Evolutionary conservation across 2,113 vertebrate species (phyloP), one percentile per base, ranked within the genome.

Genomic region (Apeltes quadracus): DNA sequence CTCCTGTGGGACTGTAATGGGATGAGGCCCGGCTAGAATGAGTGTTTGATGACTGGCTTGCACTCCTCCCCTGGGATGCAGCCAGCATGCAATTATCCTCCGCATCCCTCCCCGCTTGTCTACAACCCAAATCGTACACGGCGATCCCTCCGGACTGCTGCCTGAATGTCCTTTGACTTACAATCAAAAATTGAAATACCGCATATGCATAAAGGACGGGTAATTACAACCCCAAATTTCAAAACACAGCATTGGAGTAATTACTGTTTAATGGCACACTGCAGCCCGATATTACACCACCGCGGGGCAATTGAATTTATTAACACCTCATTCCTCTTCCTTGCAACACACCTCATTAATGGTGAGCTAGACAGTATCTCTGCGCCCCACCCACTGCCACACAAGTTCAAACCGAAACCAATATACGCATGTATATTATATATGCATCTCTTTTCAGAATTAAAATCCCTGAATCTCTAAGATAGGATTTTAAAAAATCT

Each of bases 11-110:
- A 92, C 90, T 78, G 83, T 93, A 90, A 92, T 87, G 81, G 86
- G 87, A 89, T 91, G 85, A 84, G 80, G 86, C 81, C 84, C 76
- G 82, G 83, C 84, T 84, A 87, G 89, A 93, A 93, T 94, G 92
- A 91, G 86, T 90, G 90, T 93, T 94, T 94, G 92, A 94, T 92
- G 90, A 90, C 84, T 29, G 84, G 87, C 78, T 83, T 82, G 83
- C 85, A 83, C 78, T 81, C 79, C 41, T 85, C 92, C 84, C 88
- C 46, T 72, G 92, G 77, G 91, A 92, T 64, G 27, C 58, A 57
- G 73, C 65, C 84, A 84, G 82, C 82, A 84, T 83, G 81, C 86
- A 88, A 93, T 94, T 91, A 92, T 91, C 82, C 81, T 75, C 59
- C 78, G 76, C 77, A 84, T 89, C 75, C 70, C 64, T 53, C 67